phyloP scores from a whole-genome alignment of 1,140 invertebrate genomes.

The Solenopsis fugax region DNA sequence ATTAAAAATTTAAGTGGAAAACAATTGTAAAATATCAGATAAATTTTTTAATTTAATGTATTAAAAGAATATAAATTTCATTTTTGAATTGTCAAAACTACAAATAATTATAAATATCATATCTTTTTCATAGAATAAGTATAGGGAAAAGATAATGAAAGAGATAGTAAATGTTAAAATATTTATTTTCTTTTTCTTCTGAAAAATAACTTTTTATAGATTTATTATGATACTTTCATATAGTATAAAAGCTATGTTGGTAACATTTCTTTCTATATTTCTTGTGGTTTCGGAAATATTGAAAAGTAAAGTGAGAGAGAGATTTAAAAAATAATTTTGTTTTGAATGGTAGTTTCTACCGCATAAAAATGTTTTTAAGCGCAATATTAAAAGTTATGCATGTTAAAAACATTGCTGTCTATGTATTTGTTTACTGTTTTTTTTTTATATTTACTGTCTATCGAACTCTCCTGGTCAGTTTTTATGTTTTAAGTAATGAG shows the following conservation, averaged over 20 bases:
- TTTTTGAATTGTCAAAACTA: too few relatives aligned
- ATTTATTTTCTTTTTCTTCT: neutral
- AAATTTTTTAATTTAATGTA: too few relatives aligned
- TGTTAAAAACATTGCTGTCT: constrained; percentile 7
- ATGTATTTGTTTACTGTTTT: constrained; percentile 4
- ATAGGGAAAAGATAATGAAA: neutral
- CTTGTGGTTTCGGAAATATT: neutral
- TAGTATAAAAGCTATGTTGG: neutral
- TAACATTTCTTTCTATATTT: neutral
- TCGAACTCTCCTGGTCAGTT: neutral
- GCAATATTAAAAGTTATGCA: neutral
- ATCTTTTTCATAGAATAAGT: neutral
- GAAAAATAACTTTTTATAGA: neutral
- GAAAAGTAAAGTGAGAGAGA: too few relatives aligned
- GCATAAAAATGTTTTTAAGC: constrained; percentile 5
- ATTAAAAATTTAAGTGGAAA: neutral
- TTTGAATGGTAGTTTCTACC: neutral
- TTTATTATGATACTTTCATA: neutral
- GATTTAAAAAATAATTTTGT: neutral
- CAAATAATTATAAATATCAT: too few relatives aligned
- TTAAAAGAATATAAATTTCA: too few relatives aligned
- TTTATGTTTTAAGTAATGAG: constrained; percentile 15
- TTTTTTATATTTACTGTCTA: constrained; percentile 14
- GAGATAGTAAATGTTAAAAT: neutral
- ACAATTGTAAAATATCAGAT: neutral